These are phyloP conservation scores for Agrypnia vestita DNA, from an alignment of 1,140 invertebrate species.

Conservation along the genomic window DNA sequence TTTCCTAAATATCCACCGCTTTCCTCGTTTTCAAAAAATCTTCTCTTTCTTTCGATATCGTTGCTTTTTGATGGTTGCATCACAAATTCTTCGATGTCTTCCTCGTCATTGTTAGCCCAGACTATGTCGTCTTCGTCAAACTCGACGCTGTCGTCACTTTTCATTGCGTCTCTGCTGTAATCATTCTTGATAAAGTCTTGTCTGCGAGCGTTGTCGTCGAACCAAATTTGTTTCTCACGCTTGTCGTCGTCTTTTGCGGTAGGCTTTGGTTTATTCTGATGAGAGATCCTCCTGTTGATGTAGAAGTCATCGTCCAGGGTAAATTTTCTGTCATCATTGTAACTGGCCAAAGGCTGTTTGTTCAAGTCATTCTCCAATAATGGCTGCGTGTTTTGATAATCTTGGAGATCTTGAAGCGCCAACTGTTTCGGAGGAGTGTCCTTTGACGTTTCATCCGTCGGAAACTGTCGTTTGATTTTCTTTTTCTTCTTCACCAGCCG, in stretches of 20 bases:
- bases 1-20: constrained; percentile 34
- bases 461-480: constrained; percentile 52
- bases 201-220: constrained; percentile 8
- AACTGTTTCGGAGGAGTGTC: not conserved
- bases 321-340: constrained; percentile 44
- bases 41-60: constrained; percentile 17
- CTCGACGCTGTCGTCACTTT: constrained; percentile 42
- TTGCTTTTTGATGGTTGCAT: not conserved
- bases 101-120: constrained; percentile 46
- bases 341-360: constrained; percentile 53
- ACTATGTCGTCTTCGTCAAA: constrained; percentile 53
- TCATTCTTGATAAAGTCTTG: constrained; percentile 25
- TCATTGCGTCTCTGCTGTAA: constrained; percentile 4
- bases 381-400: constrained; percentile 41
- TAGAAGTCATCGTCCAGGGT: constrained; percentile 55
- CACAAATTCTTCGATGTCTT: constrained; percentile 38
- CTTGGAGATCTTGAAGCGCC: constrained; percentile 17
- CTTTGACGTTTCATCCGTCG: constrained; percentile 26
- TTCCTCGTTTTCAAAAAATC: not conserved
- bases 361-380: constrained; percentile 57
- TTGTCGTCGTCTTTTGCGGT: constrained; percentile 36
- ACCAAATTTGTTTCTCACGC: constrained; percentile 29
- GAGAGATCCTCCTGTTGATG: constrained; percentile 54
- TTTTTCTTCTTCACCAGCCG: constrained; percentile 50
- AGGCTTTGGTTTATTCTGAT: constrained; percentile 53